Conservation (phyloP, 2,888 invertebrate genomes). For the Chaetoderma sp. region DNA sequence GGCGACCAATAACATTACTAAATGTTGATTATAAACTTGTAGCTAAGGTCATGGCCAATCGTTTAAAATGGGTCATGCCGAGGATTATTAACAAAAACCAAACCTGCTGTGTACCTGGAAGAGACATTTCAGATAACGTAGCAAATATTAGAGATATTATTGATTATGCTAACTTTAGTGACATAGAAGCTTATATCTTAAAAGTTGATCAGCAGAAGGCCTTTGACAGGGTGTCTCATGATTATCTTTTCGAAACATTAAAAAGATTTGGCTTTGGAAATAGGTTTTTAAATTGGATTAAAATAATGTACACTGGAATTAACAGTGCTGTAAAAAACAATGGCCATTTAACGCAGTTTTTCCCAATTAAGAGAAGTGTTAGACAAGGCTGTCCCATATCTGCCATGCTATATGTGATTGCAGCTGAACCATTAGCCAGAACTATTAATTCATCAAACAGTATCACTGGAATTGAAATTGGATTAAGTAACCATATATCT, state of each 20-base stretch:
- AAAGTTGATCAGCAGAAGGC: slow-evolving; percentile 43
- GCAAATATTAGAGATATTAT: slow-evolving; percentile 35
- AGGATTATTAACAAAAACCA: too few species aligned
- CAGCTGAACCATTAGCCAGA: neutral
- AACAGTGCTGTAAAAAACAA: neutral
- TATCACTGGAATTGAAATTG: slow-evolving; percentile 22
- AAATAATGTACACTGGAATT: slow-evolving; percentile 34
- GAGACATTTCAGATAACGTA: slow-evolving; percentile 41
- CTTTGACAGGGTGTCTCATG: slow-evolving; percentile 40
- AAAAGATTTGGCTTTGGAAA: slow-evolving; percentile 36
- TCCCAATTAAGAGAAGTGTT: neutral
- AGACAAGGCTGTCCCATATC: slow-evolving; percentile 3
- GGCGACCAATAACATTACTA: slow-evolving; percentile 39
- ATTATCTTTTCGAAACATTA: slow-evolving; percentile 37
- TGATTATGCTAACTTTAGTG: slow-evolving; percentile 36
- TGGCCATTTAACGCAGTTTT: neutral
- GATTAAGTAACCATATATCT: neutral
- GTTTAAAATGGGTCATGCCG: too few species aligned
- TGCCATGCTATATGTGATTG: slow-evolving; percentile 2
- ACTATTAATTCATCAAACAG: neutral
- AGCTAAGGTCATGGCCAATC: slow-evolving; percentile 34
- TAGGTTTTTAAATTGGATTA: slow-evolving; percentile 36
- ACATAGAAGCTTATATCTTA: slow-evolving; percentile 32
- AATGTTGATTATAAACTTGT: slow-evolving; percentile 42
- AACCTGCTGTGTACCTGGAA: slow-evolving; percentile 37